These are phyloP conservation scores for Epinephelus cyanopodus DNA, from an alignment of 2,113 vertebrate species.

Conservation along the genomic window DNA sequence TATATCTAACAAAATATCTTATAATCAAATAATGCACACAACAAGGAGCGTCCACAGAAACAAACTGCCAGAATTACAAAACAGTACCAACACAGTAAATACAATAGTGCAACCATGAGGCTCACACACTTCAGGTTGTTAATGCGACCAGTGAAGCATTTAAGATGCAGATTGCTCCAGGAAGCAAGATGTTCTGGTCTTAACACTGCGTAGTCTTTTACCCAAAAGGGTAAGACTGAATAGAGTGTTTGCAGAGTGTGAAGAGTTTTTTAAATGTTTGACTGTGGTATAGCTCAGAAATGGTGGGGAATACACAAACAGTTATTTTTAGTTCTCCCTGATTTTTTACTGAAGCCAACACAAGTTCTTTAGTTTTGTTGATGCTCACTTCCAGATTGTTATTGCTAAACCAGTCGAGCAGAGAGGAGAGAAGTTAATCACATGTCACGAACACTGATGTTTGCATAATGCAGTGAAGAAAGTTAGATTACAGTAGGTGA, in stretches of 20 bases:
- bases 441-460: not conserved
- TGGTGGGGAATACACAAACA: not conserved
- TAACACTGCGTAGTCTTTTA: not conserved
- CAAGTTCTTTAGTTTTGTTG: not conserved
- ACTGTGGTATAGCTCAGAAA: not conserved
- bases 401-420: not conserved
- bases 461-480: not conserved
- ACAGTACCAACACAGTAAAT: not conserved
- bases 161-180: not conserved
- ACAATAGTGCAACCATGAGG: not conserved
- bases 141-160: not conserved
- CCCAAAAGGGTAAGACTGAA: not conserved
- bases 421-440: not conserved
- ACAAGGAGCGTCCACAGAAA: not conserved
- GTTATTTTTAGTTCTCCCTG: not conserved
- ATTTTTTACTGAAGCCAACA: not conserved
- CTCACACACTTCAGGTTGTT: not conserved
- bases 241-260: not conserved
- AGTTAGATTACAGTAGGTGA: not conserved
- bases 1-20: not conserved
- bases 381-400: not conserved
- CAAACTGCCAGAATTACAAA: not conserved
- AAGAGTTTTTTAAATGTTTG: not conserved
- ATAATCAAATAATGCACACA: not conserved
- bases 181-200: not conserved